Percentiles rank a stretch among this genome's conserved stretches.
Conservation (phyloP, 2,797 vertebrate genomes). For the Sandelia bainsii region DNA sequence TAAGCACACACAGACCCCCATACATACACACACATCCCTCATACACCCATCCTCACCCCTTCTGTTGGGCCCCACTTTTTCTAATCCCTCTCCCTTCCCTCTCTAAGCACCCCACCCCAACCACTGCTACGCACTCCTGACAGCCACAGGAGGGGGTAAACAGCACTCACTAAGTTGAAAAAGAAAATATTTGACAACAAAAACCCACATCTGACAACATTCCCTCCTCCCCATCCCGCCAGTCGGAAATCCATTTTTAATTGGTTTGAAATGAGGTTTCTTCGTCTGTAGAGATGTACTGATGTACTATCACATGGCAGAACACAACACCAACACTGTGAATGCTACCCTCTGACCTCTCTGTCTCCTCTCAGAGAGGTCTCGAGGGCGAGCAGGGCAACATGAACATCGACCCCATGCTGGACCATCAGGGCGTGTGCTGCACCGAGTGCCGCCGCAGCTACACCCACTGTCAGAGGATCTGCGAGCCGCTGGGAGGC, state of each 20-base stretch:
- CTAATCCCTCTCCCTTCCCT: slow-evolving; percentile 48
- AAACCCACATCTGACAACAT: slow-evolving; percentile 70
- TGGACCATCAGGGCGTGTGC: slow-evolving; percentile 93
- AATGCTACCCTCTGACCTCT: not conserved
- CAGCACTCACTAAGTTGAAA: slow-evolving; percentile 46
- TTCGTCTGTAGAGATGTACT: slow-evolving; percentile 10
- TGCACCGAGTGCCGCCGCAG: slow-evolving; percentile 90
- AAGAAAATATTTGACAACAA: slow-evolving; percentile 75
- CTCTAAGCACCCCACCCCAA: slow-evolving; percentile 27
- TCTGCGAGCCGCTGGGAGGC: slow-evolving; percentile 91
- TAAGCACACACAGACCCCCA: slow-evolving; percentile 64
- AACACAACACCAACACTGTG: not conserved
- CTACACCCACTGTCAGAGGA: slow-evolving; percentile 92
- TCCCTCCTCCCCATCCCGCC: slow-evolving; percentile 51
- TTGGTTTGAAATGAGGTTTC: slow-evolving; percentile 62
- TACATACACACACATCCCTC: slow-evolving; percentile 31
- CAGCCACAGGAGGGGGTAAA: slow-evolving; percentile 63
- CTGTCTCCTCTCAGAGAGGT: slow-evolving; percentile 77
- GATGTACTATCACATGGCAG: not conserved
- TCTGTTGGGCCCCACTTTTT: slow-evolving; percentile 35
- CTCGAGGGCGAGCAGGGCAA: slow-evolving; percentile 86
- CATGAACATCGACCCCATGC: slow-evolving; percentile 90
- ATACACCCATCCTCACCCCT: slow-evolving; percentile 37
- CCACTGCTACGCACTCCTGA: slow-evolving; percentile 47
- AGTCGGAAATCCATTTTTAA: slow-evolving; percentile 71